Evolutionary conservation across 2,888 invertebrate species (phyloP).

Genomic region (Spodoptera picta): DNA sequence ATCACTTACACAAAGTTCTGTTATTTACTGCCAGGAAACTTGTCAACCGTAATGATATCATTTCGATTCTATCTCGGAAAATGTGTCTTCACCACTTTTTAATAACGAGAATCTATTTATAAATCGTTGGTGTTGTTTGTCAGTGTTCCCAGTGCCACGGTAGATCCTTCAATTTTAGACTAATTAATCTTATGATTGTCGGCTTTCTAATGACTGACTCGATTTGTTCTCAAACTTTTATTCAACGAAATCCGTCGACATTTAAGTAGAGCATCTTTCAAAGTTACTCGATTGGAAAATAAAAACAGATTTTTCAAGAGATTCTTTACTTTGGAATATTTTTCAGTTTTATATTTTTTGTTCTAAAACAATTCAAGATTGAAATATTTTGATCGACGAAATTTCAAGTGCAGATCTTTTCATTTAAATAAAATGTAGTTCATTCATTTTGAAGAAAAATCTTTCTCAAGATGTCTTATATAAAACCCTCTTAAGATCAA

Average conservation of each 20-base stretch:
- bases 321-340: background rate
- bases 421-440: background rate
- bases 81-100: too few relatives aligned
- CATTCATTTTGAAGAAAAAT: background rate
- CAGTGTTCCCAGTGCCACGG: background rate
- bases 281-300: conserved; percentile 14
- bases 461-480: background rate
- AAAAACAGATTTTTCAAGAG: conserved; percentile 10
- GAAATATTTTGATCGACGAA: conserved; percentile 7
- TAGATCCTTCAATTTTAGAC: conserved; percentile 12
- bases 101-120: background rate
- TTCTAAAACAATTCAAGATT: conserved; percentile 3
- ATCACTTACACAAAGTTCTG: too few relatives aligned
- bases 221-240: conserved; percentile 23
- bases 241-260: conserved; percentile 5
- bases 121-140: conserved; percentile 2
- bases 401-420: background rate
- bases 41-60: too few relatives aligned
- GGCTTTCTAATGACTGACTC: conserved; percentile 18
- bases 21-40: too few relatives aligned
- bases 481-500: conserved; percentile 25
- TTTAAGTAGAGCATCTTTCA: conserved; percentile 15
- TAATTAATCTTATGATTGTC: conserved; percentile 17
- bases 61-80: too few relatives aligned
- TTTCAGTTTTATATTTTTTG: conserved; percentile 1